Base-by-base conservation (phyloP, 2,888 invertebrate genomes). In the Acrocyrtus sp. region DNA sequence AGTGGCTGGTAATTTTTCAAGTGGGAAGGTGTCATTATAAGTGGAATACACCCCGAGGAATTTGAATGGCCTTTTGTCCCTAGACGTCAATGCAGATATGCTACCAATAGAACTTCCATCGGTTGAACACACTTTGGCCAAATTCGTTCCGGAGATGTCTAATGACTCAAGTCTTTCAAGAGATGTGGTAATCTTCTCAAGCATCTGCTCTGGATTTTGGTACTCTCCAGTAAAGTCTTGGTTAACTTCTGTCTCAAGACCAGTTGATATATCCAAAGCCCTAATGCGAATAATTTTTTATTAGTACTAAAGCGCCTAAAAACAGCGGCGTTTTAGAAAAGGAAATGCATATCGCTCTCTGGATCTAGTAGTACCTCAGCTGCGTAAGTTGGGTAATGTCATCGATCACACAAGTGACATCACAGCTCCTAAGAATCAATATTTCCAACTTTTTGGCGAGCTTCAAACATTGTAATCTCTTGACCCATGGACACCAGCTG, bases 401-500 rank as follows among this genome's bases (percentile, higher is more conserved):
- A 19, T 47, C 19, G 2, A 61, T 26, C 3, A 68, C 10, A 22
- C n/a, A 15, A 1, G 45, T 50, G 34, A 68, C 21, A 43, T 68
- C 53, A 26, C 60, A 60, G 22, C 48, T 61, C 15, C 68, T 34
- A 5, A 68, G 26, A 26, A 61, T 68, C 15, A 68, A 45, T 1
- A 24, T 27, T 61, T 68, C 39, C n/a, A 68, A 22, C 1, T 34
- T n/a, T 10, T 10, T 68, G 5, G 53, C 68, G 22, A 21, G 22
- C 3, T 26, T 21, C 21, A 68, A 17, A 3, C 34, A 19, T 24
- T 17, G 21, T 19, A 68, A 34, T 4, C 54, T 34, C 17, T 48
- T 60, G 0, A 41, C 34, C 68, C 68, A 68, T 10, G 68, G 47
- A 15, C 68, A 68, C 68, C 68, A 68, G 41, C 68, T 68, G 1